These are phyloP conservation scores for Rhegmatorhina hoffmannsi DNA, from an alignment of 2,113 vertebrate species.

Conservation along the genomic window DNA sequence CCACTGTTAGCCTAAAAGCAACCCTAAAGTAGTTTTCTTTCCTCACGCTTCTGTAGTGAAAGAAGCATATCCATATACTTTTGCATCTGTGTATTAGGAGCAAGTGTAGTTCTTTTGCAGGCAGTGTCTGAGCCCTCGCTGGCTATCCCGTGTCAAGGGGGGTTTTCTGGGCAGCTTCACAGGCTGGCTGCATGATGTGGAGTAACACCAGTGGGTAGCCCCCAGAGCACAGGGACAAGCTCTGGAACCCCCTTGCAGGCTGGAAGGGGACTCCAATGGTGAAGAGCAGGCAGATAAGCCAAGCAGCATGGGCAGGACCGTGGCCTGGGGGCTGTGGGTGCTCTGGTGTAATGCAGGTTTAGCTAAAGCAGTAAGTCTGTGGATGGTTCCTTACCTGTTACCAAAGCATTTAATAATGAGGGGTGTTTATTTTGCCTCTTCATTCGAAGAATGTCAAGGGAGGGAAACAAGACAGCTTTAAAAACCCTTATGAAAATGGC, in stretches of 20 bases:
- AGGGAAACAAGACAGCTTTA: background rate
- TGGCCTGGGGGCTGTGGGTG: background rate
- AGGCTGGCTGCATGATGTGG: background rate
- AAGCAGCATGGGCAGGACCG: no score
- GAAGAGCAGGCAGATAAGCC: background rate
- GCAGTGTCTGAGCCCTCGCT: accelerated
- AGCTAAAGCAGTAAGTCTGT: background rate
- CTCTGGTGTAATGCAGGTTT: background rate
- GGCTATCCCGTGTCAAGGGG: accelerated
- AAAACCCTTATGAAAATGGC: background rate
- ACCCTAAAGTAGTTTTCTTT: background rate
- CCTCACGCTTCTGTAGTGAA: background rate
- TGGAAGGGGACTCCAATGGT: accelerated
- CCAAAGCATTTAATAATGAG: background rate
- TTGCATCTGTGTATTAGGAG: background rate
- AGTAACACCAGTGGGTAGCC: background rate
- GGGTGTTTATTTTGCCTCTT: background rate
- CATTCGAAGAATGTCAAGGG: background rate
- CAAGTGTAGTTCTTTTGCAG: accelerated
- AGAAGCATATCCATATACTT: background rate
- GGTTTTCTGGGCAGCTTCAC: background rate
- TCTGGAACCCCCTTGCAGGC: background rate
- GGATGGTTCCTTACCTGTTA: background rate
- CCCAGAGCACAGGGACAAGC: background rate
- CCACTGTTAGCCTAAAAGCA: background rate